Base-by-base conservation (phyloP, 2,797 vertebrate genomes). In the Notolabrus celidotus region DNA sequence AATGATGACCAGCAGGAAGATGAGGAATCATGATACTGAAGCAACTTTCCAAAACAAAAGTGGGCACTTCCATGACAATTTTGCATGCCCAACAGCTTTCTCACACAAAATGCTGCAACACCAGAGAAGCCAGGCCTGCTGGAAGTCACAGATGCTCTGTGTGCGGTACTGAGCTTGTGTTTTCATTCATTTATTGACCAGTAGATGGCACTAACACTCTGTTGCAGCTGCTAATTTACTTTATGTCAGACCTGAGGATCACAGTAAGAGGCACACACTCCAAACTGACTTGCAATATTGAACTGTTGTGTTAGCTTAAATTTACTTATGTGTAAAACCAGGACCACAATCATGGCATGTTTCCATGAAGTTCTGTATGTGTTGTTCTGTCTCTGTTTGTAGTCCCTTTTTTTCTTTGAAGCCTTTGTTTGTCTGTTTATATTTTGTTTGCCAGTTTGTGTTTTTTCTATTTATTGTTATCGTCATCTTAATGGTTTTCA, bases 161-260 rank as follows among this genome's bases (percentile, higher is more conserved):
- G 52, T 14, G n/a, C 4, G 46, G 57, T 11, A 15, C 31, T 59
- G 19, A 51, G 43, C 23, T 38, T 1, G 0, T 19, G 23, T 1
- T 74, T 25, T 0, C 17, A 5, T 81, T 67, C 10, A 23, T 15
- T 45, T 41, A 58, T 23, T 62, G 45, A 53, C 76, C 89, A 72
- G 4, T 61, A 85, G 90, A 45, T 72, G 90, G 84, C 60, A 51
- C 31, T 75, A 54, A 52, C 52, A 54, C 50, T 67, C 66, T 63
- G 23, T 15, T 12, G 25, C 3, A 79, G 53, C 16, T 27, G 56
- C 0, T 29, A 5, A 12, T 25, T 19, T 50, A 27, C 5, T 58
- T 9, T 29, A 14, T 16, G 29, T 33, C 3, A 52, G 27, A 41
- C 14, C 29, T 43, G 45, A 61, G 11, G 31, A 43, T 42, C 54